Percentiles rank a stretch among this genome's conserved stretches.
phyloP scores from a whole-genome alignment of 2,113 vertebrate genomes.

The Egretta garzetta region DNA sequence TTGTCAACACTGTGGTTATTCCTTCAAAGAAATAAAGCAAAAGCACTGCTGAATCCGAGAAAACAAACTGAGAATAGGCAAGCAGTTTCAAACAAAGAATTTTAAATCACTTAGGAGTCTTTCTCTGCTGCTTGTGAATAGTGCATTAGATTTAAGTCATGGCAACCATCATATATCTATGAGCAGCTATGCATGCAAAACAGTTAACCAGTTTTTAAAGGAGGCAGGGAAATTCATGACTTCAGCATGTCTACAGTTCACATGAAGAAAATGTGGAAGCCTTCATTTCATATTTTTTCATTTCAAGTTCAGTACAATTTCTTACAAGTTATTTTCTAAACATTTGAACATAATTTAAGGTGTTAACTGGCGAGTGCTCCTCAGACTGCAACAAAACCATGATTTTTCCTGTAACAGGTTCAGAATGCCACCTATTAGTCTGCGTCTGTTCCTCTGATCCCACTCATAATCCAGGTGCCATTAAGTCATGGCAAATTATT shows the following conservation, averaged over 20 bases:
- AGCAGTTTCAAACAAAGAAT: background rate
- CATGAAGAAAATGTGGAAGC: background rate
- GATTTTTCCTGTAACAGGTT: background rate
- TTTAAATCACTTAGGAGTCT: background rate
- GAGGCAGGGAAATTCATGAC: background rate
- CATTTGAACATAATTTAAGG: background rate
- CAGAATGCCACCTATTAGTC: background rate
- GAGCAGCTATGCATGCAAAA: background rate
- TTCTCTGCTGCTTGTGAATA: background rate
- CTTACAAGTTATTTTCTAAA: background rate
- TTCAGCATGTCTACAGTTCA: background rate
- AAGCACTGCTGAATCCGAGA: background rate
- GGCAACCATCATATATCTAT: background rate
- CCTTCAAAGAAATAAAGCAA: conserved; percentile 78
- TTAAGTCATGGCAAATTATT: background rate
- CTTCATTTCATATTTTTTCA: background rate
- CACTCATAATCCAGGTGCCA: background rate
- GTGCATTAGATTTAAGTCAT: background rate
- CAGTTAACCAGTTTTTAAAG: background rate
- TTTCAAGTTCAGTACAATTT: background rate
- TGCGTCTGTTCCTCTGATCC: background rate
- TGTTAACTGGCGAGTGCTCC: background rate
- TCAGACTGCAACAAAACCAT: background rate
- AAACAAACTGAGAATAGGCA: background rate
- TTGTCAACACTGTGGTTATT: conserved; percentile 97